Evolutionary conservation across 2,113 vertebrate genomes (phyloP).

Genomic region (Pristiophorus japonicus): DNA sequence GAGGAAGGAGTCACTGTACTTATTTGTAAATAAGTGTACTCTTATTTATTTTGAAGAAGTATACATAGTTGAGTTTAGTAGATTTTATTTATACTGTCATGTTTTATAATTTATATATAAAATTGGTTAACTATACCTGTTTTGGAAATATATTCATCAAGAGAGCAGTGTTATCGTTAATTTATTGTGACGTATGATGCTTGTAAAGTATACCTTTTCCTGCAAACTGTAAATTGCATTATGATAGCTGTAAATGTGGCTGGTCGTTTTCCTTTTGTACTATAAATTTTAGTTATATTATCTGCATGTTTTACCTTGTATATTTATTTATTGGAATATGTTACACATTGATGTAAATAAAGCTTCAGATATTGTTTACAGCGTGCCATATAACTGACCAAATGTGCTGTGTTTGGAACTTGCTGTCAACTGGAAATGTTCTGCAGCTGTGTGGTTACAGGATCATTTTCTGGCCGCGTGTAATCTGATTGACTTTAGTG

Average conservation of each 20-base stretch:
- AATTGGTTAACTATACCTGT: conserved; percentile 87
- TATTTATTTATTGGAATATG: conserved; percentile 97
- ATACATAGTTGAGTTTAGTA: conserved; percentile 97
- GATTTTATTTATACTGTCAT: conserved; percentile 99
- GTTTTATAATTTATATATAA: conserved; percentile 99
- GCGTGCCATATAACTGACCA: conserved; percentile 87
- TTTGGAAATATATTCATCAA: conserved; percentile 97
- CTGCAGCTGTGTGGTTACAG: conserved; percentile 45
- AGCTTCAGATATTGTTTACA: conserved; percentile 93
- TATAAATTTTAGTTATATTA: conserved; percentile 66
- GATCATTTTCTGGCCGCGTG: neutral
- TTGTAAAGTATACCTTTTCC: conserved; percentile 85
- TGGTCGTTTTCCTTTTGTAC: conserved; percentile 62
- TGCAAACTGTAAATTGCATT: conserved; percentile 91
- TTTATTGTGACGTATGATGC: conserved; percentile 97
- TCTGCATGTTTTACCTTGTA: conserved; percentile 84
- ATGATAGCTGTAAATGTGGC: conserved; percentile 76
- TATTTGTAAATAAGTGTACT: conserved; percentile 99
- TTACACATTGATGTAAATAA: conserved; percentile 78
- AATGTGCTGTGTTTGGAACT: conserved; percentile 65
- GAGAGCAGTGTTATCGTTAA: conserved; percentile 87
- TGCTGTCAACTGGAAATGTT: conserved; percentile 49
- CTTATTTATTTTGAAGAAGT: conserved; percentile 99
- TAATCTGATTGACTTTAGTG: neutral
- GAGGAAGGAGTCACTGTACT: conserved; percentile 80